A percentile compares a stretch with the other conserved stretches of the same genome.
phyloP scores from a whole-genome alignment of 2,888 invertebrate genomes.

The Vanessa cardui region DNA sequence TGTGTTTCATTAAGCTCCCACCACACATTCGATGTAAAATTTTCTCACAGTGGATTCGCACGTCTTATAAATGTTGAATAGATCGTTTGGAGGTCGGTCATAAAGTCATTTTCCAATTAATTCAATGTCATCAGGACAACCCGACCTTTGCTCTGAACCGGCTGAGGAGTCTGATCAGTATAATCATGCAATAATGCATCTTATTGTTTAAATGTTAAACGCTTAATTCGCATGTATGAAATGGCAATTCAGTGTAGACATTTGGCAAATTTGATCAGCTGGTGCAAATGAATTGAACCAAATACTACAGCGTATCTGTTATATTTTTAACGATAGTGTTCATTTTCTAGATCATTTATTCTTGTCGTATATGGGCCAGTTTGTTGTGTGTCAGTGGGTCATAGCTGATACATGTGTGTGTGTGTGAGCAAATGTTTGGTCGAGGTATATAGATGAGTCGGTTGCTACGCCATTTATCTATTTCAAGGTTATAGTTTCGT shows the following conservation, averaged over 20 bases:
- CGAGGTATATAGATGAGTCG: conserved; percentile 2
- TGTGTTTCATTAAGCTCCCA: conserved; percentile 45
- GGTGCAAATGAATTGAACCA: conserved; percentile 40
- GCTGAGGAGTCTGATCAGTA: conserved; percentile 14
- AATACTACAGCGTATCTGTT: conserved; percentile 14
- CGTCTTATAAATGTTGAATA: conserved; percentile 57
- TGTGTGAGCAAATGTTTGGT: conserved; percentile 36
- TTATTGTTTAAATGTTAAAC: conserved; percentile 50
- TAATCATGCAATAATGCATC: conserved; percentile 50
- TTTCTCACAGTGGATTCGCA: conserved; percentile 61
- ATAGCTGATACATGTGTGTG: conserved; percentile 56
- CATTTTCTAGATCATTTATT: conserved; percentile 36
- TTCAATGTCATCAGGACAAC: conserved; percentile 74
- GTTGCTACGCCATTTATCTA: conserved; percentile 41
- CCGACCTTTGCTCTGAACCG: conserved; percentile 55
- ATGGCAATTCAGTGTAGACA: conserved; percentile 45
- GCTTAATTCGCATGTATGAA: conserved; percentile 40
- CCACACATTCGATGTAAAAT: conserved; percentile 36
- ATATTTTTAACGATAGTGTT: conserved; percentile 13
- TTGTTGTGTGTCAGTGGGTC: conserved; percentile 54
- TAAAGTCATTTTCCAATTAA: conserved; percentile 78
- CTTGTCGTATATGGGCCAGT: conserved; percentile 52
- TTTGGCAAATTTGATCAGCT: conserved; percentile 64
- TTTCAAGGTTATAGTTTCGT: conserved; percentile 36
- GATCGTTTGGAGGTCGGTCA: conserved; percentile 66